Conservation (phyloP, 2,113 vertebrate genomes). For the Narcine bancroftii region DNA sequence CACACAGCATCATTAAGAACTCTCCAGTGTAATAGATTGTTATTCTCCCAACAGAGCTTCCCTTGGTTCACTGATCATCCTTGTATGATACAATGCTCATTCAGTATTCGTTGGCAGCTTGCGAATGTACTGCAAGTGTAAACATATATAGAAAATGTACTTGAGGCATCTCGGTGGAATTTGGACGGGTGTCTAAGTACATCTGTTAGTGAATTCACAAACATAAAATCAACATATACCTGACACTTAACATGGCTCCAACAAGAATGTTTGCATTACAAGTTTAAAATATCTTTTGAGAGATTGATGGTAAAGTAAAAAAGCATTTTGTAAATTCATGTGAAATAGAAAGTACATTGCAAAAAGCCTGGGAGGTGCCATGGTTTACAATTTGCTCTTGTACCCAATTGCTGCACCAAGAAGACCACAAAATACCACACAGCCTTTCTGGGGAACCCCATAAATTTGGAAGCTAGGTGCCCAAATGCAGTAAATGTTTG, state of each 20-base stretch:
- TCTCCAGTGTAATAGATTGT: constrained; percentile 16
- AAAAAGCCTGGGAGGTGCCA: neutral
- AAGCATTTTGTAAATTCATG: neutral
- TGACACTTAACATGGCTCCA: neutral
- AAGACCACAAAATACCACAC: neutral
- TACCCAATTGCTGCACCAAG: neutral
- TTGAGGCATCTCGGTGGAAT: constrained; percentile 11
- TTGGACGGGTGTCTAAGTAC: neutral
- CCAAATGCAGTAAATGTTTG: neutral
- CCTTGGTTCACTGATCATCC: constrained; percentile 6
- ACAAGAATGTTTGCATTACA: neutral
- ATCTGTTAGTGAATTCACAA: neutral
- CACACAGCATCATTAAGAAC: constrained; percentile 26
- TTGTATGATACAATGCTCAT: constrained; percentile 27
- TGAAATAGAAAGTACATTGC: neutral
- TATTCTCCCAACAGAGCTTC: constrained; percentile 25
- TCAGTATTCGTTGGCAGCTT: neutral
- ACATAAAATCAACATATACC: constrained; percentile 27
- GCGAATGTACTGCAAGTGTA: constrained; percentile 13
- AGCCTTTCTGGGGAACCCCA: neutral
- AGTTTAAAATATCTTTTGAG: neutral
- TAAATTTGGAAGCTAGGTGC: neutral
- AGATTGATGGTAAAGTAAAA: neutral
- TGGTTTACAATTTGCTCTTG: neutral
- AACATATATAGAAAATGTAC: constrained; percentile 28